phyloP scores from a whole-genome alignment of 2,113 vertebrate species.

The Craseonycteris thonglongyai region DNA sequence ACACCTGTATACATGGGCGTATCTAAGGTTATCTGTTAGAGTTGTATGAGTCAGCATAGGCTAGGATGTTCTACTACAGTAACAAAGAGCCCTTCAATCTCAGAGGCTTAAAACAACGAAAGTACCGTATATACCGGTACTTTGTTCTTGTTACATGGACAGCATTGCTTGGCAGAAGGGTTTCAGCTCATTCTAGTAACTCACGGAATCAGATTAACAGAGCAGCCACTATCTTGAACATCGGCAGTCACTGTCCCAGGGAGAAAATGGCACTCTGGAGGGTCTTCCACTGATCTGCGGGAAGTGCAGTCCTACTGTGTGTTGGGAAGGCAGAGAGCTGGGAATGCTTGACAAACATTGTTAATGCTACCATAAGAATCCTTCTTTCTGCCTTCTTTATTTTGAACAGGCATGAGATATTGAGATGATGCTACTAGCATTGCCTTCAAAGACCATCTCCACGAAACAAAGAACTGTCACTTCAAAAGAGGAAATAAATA shows the following conservation, averaged over 20 bases:
- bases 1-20: not conserved
- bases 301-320: not conserved
- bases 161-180: not conserved
- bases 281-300: not conserved
- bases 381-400: not conserved
- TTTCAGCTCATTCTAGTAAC: not conserved
- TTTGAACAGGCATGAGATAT: not conserved
- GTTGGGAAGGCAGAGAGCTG: not conserved
- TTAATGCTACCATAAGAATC: not conserved
- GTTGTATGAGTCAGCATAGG: not conserved
- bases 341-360: not conserved
- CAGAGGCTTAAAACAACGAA: not conserved
- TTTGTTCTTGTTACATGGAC: not conserved
- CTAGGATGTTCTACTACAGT: not conserved
- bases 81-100: not conserved
- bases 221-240: not conserved
- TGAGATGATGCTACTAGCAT: not conserved
- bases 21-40: not conserved
- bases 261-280: not conserved
- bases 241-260: not conserved
- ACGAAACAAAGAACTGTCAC: not conserved
- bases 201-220: not conserved
- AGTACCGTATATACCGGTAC: too few relatives aligned
- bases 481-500: slow-evolving; percentile 41
- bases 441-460: not conserved